A percentile compares a stretch with the other conserved stretches of the same genome.
These are phyloP conservation scores for Drosophila busckii DNA, from an alignment of 1,140 invertebrate species.

Conservation along the genomic window DNA sequence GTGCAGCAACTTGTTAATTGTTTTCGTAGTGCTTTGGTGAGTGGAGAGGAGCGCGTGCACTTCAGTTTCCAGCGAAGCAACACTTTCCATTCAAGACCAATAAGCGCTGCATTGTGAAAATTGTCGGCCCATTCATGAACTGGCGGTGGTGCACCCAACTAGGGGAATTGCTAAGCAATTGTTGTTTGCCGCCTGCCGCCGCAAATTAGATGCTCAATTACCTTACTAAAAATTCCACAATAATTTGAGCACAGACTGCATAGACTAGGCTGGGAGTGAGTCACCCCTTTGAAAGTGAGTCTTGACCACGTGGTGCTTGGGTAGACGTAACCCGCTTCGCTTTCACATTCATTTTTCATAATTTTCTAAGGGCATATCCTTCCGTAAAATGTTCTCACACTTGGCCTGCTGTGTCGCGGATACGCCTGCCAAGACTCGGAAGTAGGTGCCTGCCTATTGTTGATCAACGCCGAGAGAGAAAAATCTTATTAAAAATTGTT, in stretches of 20 bases:
- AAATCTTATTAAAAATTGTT: constrained; percentile 77
- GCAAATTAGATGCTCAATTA: constrained; percentile 75
- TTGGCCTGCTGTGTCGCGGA: constrained; percentile 47
- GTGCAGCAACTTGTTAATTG: constrained; percentile 69
- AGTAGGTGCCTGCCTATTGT: constrained; percentile 43
- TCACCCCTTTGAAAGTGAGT: constrained; percentile 59
- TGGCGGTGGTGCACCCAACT: constrained; percentile 33
- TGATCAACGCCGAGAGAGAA: constrained; percentile 13
- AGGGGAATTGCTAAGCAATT: constrained; percentile 39
- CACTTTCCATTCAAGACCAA: constrained; percentile 62
- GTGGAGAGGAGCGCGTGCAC: constrained; percentile 34
- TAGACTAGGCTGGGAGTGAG: constrained; percentile 11
- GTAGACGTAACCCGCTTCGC: constrained; percentile 30
- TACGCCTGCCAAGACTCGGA: constrained; percentile 56
- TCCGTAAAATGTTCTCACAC: constrained; percentile 78
- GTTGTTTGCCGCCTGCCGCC: constrained; percentile 44
- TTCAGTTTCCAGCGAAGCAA: constrained; percentile 56
- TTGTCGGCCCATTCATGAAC: constrained; percentile 52
- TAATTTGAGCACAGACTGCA: constrained; percentile 36
- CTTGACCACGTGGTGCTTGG: constrained; percentile 58
- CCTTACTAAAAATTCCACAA: constrained; percentile 48
- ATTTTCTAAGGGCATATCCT: constrained; percentile 54
- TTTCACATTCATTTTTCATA: constrained; percentile 61
- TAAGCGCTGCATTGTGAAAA: constrained; percentile 45
- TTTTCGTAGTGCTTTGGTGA: constrained; percentile 57